phyloP scores from a whole-genome alignment of 2,797 vertebrate genomes.

The Sebastes steindachneri region DNA sequence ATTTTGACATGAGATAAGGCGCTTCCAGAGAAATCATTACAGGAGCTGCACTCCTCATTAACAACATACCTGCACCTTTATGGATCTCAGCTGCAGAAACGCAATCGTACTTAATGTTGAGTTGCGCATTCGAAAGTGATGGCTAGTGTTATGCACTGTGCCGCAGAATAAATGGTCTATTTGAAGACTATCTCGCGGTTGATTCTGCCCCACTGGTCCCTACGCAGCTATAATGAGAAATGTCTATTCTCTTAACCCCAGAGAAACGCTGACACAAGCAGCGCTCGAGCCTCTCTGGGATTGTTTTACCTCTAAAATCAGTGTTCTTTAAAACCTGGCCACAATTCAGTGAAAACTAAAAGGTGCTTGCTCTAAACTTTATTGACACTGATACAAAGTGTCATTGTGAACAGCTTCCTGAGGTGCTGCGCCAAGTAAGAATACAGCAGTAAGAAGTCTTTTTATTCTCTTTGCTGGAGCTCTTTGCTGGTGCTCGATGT shows the following conservation, averaged over 20 bases:
- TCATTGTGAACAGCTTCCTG: neutral
- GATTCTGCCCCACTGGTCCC: slow-evolving; percentile 23
- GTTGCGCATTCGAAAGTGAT: neutral
- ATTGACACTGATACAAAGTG: neutral
- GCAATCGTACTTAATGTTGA: neutral
- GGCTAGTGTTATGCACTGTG: neutral
- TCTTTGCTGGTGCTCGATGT: neutral
- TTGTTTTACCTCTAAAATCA: neutral
- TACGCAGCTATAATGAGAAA: slow-evolving; percentile 28
- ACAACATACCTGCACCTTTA: neutral
- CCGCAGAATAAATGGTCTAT: slow-evolving; percentile 26
- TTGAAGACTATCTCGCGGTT: slow-evolving; percentile 8
- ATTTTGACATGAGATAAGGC: neutral
- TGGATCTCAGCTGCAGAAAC: neutral
- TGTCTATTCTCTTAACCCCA: slow-evolving; percentile 21
- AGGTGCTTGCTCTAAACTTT: neutral
- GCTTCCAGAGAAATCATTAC: neutral
- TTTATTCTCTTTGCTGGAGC: neutral
- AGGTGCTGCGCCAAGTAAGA: neutral
- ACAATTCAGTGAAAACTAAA: neutral
- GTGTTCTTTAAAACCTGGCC: slow-evolving; percentile 10
- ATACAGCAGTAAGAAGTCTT: neutral
- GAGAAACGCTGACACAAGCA: slow-evolving; percentile 49
- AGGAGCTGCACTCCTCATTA: neutral
- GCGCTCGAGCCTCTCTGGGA: neutral